Percentiles rank a stretch among this genome's conserved stretches.
Evolutionary conservation across 2,797 vertebrate species (phyloP).

Genomic region (Enteromius thamalakanensis): DNA sequence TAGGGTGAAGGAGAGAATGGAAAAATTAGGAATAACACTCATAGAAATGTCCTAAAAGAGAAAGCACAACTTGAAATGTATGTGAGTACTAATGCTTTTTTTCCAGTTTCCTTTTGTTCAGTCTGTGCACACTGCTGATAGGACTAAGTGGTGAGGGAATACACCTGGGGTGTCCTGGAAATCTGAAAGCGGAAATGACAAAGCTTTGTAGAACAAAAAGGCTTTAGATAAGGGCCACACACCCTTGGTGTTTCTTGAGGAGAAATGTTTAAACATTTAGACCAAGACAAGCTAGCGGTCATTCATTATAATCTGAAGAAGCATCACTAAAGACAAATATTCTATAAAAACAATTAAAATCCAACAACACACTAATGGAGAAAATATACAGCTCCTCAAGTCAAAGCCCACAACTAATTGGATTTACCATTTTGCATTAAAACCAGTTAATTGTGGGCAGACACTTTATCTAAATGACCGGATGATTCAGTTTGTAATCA

Average conservation of each 20-base stretch:
- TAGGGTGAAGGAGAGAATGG: too few relatives aligned
- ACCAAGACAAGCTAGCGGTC: not conserved
- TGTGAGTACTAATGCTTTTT: not conserved
- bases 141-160: not conserved
- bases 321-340: not conserved
- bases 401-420: not conserved
- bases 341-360: not conserved
- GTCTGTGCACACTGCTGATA: not conserved
- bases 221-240: not conserved
- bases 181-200: not conserved
- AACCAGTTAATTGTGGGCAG: conserved; percentile 4
- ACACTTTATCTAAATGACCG: not conserved
- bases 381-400: not conserved
- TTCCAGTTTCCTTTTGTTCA: not conserved
- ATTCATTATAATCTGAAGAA: not conserved
- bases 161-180: not conserved
- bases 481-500: conserved; percentile 15
- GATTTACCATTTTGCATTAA: conserved; percentile 7
- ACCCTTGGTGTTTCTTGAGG: not conserved
- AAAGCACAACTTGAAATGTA: not conserved
- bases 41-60: not conserved
- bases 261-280: not conserved
- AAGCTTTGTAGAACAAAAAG: conserved; percentile 12
- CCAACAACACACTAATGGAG: not conserved
- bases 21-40: not conserved